Evolutionary conservation across 2,113 vertebrate species (phyloP).

Genomic region (Peucedramus taeniatus): DNA sequence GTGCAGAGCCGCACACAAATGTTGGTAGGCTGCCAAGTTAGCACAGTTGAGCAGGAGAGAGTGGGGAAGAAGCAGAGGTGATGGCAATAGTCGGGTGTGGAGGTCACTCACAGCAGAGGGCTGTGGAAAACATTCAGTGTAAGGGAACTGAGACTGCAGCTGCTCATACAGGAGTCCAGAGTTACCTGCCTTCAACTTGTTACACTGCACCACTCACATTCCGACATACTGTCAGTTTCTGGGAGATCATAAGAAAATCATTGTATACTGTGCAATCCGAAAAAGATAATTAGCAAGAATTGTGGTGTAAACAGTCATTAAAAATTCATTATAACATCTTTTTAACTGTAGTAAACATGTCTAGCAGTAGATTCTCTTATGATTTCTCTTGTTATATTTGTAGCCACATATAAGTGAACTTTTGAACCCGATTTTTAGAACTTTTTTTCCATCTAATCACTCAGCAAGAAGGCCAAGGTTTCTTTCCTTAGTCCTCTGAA

Average conservation of each 20-base stretch:
- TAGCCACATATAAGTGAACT: constrained; percentile 36
- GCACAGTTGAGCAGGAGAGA: not conserved
- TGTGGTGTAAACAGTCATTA: constrained; percentile 64
- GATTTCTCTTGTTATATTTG: constrained; percentile 2
- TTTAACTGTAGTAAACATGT: constrained; percentile 65
- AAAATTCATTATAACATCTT: constrained; percentile 63
- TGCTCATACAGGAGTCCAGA: not conserved
- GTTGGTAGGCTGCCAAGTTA: not conserved
- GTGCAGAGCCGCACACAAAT: not conserved
- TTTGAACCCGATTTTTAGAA: constrained; percentile 25
- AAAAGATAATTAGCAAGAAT: constrained; percentile 59
- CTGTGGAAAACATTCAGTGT: not conserved
- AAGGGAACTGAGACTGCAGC: not conserved
- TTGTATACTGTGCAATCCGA: constrained; percentile 9
- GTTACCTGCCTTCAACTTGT: not conserved
- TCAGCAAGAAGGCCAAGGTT: not conserved
- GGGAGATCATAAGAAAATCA: constrained; percentile 44
- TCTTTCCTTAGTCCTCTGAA: not conserved
- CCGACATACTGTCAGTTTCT: not conserved
- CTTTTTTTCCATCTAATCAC: not conserved
- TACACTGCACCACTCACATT: not conserved
- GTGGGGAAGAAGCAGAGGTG: not conserved
- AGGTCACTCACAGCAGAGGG: not conserved
- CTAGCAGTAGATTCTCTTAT: constrained; percentile 39
- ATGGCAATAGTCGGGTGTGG: not conserved